Conservation (phyloP, 92 coral and sea anemone genomes). For the Umimayanthus kanabou region DNA sequence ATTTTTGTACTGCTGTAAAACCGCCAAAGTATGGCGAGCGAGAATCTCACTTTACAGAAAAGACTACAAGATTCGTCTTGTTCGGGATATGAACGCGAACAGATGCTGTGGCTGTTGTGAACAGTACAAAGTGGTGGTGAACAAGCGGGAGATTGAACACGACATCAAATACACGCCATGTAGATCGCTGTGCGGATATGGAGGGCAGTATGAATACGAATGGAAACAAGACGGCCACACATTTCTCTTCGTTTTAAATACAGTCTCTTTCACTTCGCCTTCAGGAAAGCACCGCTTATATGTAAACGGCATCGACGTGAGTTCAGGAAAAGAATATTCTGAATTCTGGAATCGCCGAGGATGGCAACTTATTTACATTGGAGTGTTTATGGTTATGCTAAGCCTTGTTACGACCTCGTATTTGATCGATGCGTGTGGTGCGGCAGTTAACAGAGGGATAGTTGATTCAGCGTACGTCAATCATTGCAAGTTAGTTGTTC, state of each 20-base stretch:
- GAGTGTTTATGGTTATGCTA: slow-evolving; percentile 39
- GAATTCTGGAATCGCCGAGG: slow-evolving; percentile 68
- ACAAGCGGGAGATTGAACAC: slow-evolving; percentile 40
- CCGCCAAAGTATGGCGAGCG: slow-evolving; percentile 39
- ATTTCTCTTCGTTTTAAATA: slow-evolving; percentile 54
- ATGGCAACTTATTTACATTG: slow-evolving; percentile 61
- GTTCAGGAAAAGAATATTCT: slow-evolving; percentile 55
- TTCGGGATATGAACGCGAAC: slow-evolving; percentile 31
- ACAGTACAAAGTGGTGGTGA: slow-evolving; percentile 44
- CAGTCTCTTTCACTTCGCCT: slow-evolving; percentile 47
- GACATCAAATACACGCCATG: slow-evolving; percentile 41
- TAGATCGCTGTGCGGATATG: slow-evolving; percentile 48
- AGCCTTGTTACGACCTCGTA: slow-evolving; percentile 19
- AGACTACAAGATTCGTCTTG: slow-evolving; percentile 42
- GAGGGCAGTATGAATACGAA: slow-evolving; percentile 49
- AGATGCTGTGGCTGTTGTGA: slow-evolving; percentile 54
- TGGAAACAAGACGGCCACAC: slow-evolving; percentile 59
- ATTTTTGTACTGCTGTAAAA: slow-evolving; percentile 26
- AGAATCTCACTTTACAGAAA: slow-evolving; percentile 32
- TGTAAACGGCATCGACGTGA: slow-evolving; percentile 55
- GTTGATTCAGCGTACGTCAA: neutral
- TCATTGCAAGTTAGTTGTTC: slow-evolving; percentile 27
- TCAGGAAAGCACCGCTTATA: slow-evolving; percentile 57
- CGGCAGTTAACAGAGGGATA: slow-evolving; percentile 19
- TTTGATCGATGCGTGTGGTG: slow-evolving; percentile 34